These are phyloP conservation scores for Pampus argenteus DNA, from an alignment of 2,797 vertebrate species.

Conservation along the genomic window DNA sequence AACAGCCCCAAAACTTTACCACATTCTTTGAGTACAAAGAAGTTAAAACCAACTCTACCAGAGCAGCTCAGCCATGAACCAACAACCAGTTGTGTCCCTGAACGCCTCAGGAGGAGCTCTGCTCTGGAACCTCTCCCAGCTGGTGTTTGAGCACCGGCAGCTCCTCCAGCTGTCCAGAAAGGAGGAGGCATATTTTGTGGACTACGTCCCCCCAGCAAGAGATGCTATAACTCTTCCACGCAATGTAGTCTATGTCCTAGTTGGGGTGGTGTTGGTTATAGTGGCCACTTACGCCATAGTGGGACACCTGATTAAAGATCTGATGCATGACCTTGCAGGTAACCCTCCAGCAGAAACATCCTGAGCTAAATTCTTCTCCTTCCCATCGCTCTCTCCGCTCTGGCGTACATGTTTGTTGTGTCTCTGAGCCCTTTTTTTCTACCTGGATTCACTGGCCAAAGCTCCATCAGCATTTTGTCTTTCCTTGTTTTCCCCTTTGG, in stretches of 20 bases:
- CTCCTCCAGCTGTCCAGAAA: slow-evolving; percentile 68
- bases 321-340: slow-evolving; percentile 92
- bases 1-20: slow-evolving; percentile 13
- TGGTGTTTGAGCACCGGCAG: slow-evolving; percentile 58
- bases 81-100: slow-evolving; percentile 30
- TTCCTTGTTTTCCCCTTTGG: slow-evolving; percentile 12
- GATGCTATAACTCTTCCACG: slow-evolving; percentile 88
- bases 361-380: slow-evolving; percentile 15
- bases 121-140: slow-evolving; percentile 51
- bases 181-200: slow-evolving; percentile 80
- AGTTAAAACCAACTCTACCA: slow-evolving; percentile 12
- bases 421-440: slow-evolving; percentile 23
- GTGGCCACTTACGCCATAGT: slow-evolving; percentile 91
- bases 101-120: slow-evolving; percentile 48
- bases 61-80: slow-evolving; percentile 51
- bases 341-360: slow-evolving; percentile 69
- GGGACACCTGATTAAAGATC: slow-evolving; percentile 94
- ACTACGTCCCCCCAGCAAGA: slow-evolving; percentile 88
- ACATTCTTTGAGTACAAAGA: slow-evolving; percentile 26
- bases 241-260: slow-evolving; percentile 86
- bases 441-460: background rate
- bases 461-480: slow-evolving; percentile 3
- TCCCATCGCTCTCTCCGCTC: slow-evolving; percentile 12
- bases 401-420: slow-evolving; percentile 14
- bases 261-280: slow-evolving; percentile 85